These are phyloP conservation scores for Pseudopipra pipra DNA, from an alignment of 2,113 vertebrate species.

Conservation along the genomic window DNA sequence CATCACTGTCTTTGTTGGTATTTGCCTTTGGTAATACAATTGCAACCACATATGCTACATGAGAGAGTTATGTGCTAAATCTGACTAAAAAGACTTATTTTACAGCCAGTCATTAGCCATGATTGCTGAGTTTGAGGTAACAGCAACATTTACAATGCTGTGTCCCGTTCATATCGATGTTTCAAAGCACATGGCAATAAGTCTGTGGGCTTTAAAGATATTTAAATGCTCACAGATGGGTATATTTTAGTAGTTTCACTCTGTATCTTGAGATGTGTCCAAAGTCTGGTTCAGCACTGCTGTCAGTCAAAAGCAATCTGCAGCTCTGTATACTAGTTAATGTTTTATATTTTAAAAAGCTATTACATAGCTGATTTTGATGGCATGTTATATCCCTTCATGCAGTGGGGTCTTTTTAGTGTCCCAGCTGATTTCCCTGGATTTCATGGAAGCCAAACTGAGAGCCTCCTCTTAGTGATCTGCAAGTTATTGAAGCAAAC, in stretches of 20 bases:
- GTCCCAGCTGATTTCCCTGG: neutral
- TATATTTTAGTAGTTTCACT: neutral
- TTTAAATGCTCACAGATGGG: neutral
- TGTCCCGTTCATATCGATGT: neutral
- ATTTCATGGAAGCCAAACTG: neutral
- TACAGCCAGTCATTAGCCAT: neutral
- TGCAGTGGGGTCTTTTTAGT: neutral
- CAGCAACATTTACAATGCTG: neutral
- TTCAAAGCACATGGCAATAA: neutral
- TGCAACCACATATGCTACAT: accelerated
- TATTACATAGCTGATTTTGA: neutral
- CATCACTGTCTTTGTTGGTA: neutral
- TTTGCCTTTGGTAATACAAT: neutral
- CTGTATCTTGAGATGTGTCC: neutral
- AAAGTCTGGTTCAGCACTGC: neutral
- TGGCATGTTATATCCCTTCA: neutral
- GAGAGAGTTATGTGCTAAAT: neutral
- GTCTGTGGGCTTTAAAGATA: neutral
- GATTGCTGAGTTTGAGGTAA: neutral
- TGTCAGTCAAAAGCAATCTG: neutral
- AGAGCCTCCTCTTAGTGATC: neutral
- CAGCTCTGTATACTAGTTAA: neutral
- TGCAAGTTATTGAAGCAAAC: neutral
- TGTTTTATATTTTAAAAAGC: neutral
- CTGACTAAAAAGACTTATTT: neutral